Base-by-base conservation (phyloP, 2,113 vertebrate species). In the Solea solea region DNA sequence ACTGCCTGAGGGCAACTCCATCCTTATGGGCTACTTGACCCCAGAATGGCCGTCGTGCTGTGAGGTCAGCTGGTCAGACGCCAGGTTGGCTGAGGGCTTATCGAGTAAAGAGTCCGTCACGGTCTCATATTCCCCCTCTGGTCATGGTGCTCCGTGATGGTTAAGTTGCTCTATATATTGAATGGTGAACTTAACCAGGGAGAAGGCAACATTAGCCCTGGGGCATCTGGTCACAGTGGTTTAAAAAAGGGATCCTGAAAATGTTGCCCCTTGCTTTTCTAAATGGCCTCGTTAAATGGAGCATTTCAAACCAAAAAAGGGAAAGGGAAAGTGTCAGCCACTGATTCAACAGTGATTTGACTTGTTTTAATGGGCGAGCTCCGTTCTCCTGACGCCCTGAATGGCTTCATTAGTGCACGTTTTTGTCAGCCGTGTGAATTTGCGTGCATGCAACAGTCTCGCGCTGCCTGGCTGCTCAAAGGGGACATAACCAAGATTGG, bases 61-160 rank as follows among this genome's bases (percentile, higher is more conserved):
- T 72, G 79, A 76, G 84, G 88, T 87, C 82, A 86, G 75, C 21
- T 59, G 69, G 75, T 85, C 73, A 81, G 87, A 84, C 56, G 72
- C 81, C 86, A 82, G 60, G 74, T 76, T 76, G 84, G 66, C 86
- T 87, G 65, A 70, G 61, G 2, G 56, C 57, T 84, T 69, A 81
- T 59, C 55, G 65, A 81, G 76, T 82, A 39, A 76, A 71, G 61
- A 64, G 16, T 2, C 74, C 51, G 75, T 76, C 45, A 15, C 15
- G 12, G 69, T 77, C 63, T 85, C 74, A 63, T 58, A 57, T 84
- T 87, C 64, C 79, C 72, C 79, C 72, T 16, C 49, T 0, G 64
- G 66, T 48, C 54, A 75, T 28, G 46, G 72, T 66, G 53, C 25
- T n/a, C 45, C 16, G 42, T 25, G 13, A 52, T 61, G 67, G 59